A percentile compares a stretch with the other conserved stretches of the same genome.
These are phyloP conservation scores for Plutomurus gul DNA, from an alignment of 1,140 invertebrate genomes.

Conservation along the genomic window DNA sequence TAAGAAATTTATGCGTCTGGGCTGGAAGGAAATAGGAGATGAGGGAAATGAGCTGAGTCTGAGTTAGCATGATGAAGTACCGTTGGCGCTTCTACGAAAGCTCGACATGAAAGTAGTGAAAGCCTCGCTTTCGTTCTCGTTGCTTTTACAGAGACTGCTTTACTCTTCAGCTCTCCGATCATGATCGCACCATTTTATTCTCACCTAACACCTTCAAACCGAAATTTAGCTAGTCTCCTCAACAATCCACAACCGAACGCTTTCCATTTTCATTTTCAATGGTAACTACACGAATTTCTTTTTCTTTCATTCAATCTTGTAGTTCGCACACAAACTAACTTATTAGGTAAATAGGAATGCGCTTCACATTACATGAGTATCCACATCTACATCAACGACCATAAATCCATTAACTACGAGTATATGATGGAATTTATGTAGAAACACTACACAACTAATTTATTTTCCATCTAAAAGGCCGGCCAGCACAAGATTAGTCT, in stretches of 20 bases:
- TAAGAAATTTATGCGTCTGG: slow-evolving; percentile 32
- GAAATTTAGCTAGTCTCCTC: slow-evolving; percentile 10
- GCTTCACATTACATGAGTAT: background rate
- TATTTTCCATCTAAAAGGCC: slow-evolving; percentile 36
- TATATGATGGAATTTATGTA: slow-evolving; percentile 35
- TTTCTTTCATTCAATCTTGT: background rate
- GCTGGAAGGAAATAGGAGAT: slow-evolving; percentile 30
- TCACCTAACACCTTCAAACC: slow-evolving; percentile 25
- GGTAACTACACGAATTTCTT: background rate
- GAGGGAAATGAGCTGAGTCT: slow-evolving; percentile 31
- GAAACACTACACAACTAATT: slow-evolving; percentile 37
- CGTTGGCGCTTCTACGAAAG: slow-evolving; percentile 13
- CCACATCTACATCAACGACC: background rate
- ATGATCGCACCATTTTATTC: slow-evolving; percentile 27
- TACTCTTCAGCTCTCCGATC: slow-evolving; percentile 20
- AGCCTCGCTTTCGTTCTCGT: background rate
- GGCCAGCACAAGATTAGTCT: no score
- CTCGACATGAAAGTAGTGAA: slow-evolving; percentile 11
- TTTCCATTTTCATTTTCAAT: slow-evolving; percentile 25
- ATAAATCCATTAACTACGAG: slow-evolving; percentile 25
- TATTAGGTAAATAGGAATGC: background rate
- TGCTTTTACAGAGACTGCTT: no score
- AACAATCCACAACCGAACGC: background rate
- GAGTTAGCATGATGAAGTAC: slow-evolving; percentile 32
- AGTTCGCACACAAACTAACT: background rate